phyloP scores from a whole-genome alignment of 2,888 invertebrate genomes.

The Drosophila testacea region DNA sequence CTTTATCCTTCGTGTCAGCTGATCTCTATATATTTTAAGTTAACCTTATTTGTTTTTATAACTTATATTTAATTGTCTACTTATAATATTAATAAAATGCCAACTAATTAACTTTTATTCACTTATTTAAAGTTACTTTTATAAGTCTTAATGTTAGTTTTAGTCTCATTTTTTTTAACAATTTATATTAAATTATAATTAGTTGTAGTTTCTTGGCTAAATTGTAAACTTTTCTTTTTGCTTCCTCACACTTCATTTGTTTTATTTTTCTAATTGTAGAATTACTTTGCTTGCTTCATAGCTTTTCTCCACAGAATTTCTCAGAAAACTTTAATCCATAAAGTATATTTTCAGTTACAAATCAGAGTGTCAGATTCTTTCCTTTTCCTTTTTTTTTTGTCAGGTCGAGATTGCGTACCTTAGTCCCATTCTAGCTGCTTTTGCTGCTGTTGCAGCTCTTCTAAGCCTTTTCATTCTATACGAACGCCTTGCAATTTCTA shows the following conservation, averaged over 20 bases:
- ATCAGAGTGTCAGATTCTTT: slow-evolving; percentile 46
- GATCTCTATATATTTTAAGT: no score
- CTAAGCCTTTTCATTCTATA: slow-evolving; percentile 52
- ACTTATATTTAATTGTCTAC: no score
- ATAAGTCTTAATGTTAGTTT: no score
- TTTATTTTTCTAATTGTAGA: slow-evolving; percentile 27
- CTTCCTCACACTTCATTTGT: neutral
- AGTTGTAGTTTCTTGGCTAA: neutral
- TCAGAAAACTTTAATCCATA: slow-evolving; percentile 38
- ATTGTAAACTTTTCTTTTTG: neutral
- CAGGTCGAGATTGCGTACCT: slow-evolving; percentile 30
- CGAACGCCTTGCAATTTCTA: slow-evolving; percentile 69
- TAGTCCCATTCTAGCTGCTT: slow-evolving; percentile 21
- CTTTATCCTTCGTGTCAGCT: no score
- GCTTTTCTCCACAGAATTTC: slow-evolving; percentile 17
- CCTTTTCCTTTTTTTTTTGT: slow-evolving; percentile 15
- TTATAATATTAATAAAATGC: no score
- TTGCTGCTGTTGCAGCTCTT: slow-evolving; percentile 27
- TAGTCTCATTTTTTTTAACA: no score
- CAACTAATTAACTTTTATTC: no score
- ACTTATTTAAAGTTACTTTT: no score
- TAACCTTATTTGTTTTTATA: no score
- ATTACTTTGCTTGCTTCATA: slow-evolving; percentile 34
- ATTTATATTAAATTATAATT: no score
- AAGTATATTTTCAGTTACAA: slow-evolving; percentile 53